A percentile compares a stretch with the other conserved stretches of the same genome.
Evolutionary conservation across 2,113 vertebrate genomes (phyloP).

Genomic region (Phyllostomus hastatus): DNA sequence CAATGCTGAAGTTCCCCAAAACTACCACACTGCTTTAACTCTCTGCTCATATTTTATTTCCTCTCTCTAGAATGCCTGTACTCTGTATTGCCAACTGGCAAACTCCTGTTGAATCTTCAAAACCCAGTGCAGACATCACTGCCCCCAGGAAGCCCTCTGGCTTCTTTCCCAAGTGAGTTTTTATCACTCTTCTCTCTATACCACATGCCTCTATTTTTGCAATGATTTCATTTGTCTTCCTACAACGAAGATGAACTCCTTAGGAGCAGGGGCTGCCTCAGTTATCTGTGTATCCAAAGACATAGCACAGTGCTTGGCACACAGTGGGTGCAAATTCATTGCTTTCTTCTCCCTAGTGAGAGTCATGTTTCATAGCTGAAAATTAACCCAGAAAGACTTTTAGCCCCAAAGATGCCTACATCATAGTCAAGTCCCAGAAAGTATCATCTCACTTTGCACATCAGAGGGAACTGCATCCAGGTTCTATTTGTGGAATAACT

Average conservation of each 20-base stretch:
- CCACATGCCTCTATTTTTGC: not conserved
- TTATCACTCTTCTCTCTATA: not conserved
- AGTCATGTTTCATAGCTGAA: not conserved
- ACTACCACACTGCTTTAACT: not conserved
- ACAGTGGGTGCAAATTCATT: not conserved
- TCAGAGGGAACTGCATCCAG: not conserved
- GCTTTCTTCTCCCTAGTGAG: not conserved
- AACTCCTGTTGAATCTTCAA: conserved; percentile 11
- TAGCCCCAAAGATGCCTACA: not conserved
- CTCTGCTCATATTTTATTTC: not conserved
- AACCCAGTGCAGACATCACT: not conserved
- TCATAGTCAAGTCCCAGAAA: not conserved
- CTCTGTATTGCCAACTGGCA: not conserved
- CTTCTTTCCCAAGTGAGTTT: not conserved
- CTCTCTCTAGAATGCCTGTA: not conserved
- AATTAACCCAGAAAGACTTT: not conserved
- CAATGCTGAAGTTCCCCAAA: not conserved
- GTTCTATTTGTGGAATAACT: not conserved
- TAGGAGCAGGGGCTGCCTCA: not conserved
- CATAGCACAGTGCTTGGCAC: not conserved
- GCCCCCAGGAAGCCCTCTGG: not conserved
- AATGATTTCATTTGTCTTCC: not conserved
- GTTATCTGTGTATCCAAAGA: not conserved
- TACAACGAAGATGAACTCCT: not conserved
- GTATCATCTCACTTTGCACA: not conserved